A percentile compares a stretch with the other conserved stretches of the same genome.
These are phyloP conservation scores for Meta bourneti DNA, from an alignment of 2,888 invertebrate genomes.

Conservation along the genomic window DNA sequence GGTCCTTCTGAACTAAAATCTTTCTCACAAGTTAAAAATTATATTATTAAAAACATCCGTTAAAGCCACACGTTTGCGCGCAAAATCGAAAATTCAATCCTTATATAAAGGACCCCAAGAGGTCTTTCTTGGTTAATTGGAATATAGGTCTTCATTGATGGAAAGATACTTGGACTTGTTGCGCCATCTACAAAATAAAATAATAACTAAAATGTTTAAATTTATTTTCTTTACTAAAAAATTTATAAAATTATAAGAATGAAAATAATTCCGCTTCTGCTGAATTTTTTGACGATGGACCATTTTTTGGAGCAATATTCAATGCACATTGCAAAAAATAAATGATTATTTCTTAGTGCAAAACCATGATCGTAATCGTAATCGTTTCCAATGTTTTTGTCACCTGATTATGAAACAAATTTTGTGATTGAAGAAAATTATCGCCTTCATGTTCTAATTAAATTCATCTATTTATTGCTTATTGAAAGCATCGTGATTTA, in stretches of 20 bases:
- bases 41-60: not conserved
- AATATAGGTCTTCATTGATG: not conserved
- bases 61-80: not conserved
- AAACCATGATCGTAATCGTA: not conserved
- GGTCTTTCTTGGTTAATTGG: too few species aligned
- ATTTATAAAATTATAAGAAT: too few species aligned
- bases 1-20: not conserved
- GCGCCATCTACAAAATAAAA: slow-evolving; percentile 6
- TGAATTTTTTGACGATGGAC: too few species aligned
- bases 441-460: not conserved
- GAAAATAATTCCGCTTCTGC: too few species aligned
- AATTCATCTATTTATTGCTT: too few species aligned
- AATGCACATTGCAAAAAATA: too few species aligned
- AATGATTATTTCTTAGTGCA: too few species aligned
- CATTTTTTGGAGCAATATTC: too few species aligned
- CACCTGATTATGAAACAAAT: slow-evolving; percentile 36
- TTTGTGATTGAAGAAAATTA: not conserved
- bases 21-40: not conserved
- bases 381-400: slow-evolving; percentile 41
- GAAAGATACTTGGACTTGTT: not conserved
- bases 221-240: too few species aligned
- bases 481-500: too few species aligned
- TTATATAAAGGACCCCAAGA: too few species aligned
- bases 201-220: not conserved
- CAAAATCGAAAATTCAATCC: not conserved